These are phyloP conservation scores for Acheta domesticus DNA, from an alignment of 2,888 invertebrate species.

Conservation along the genomic window DNA sequence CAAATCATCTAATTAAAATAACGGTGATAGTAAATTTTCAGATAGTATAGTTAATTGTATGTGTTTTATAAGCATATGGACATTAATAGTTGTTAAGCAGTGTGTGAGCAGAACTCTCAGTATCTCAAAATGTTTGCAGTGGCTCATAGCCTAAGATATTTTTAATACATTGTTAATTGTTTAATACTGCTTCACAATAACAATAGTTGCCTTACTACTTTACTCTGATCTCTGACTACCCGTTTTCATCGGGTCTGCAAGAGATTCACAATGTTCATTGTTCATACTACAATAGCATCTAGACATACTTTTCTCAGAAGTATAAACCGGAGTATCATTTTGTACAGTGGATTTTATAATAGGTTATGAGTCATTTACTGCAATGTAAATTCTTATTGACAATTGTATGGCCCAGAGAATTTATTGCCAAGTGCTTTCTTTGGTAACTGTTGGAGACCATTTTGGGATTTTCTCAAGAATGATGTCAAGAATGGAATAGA, in stretches of 20 bases:
- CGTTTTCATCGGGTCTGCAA: background rate
- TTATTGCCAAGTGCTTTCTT: too few species aligned
- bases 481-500: too few species aligned
- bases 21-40: background rate
- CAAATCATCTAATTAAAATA: constrained; percentile 18
- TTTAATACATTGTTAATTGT: constrained; percentile 12
- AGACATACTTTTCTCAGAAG: background rate
- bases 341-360: background rate
- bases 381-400: background rate
- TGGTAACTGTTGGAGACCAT: too few species aligned
- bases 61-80: constrained; percentile 18
- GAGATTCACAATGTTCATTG: background rate
- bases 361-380: constrained; percentile 2
- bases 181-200: constrained; percentile 2
- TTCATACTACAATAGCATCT: background rate
- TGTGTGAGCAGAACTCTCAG: background rate
- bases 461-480: too few species aligned
- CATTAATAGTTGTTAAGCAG: background rate
- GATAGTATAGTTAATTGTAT: background rate
- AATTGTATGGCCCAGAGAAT: too few species aligned
- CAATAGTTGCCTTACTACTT: background rate
- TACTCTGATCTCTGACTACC: background rate
- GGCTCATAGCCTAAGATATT: constrained; percentile 12
- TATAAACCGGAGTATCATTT: background rate
- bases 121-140: background rate